Evolutionary conservation across 2,113 vertebrate genomes (phyloP).

Genomic region (Semicossyphus pulcher): DNA sequence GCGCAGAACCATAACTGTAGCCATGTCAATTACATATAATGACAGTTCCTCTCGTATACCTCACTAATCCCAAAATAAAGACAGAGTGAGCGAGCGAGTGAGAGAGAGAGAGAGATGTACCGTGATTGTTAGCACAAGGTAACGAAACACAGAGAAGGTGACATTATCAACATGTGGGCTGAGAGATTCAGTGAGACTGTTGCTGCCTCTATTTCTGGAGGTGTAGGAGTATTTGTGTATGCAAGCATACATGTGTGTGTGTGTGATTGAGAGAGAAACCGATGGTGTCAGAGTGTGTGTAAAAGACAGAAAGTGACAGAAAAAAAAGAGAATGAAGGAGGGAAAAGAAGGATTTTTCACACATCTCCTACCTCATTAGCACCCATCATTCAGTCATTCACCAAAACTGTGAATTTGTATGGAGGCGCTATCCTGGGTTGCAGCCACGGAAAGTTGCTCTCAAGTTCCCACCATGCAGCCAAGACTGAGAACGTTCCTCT

Average conservation of each 20-base stretch:
- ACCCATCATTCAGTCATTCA: slow-evolving; percentile 55
- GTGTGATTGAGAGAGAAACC: slow-evolving; percentile 32
- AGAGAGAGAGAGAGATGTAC: slow-evolving; percentile 41
- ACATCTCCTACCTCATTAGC: slow-evolving; percentile 65
- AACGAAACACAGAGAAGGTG: slow-evolving; percentile 82
- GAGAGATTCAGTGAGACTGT: slow-evolving; percentile 68
- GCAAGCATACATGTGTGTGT: slow-evolving; percentile 5
- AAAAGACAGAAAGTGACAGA: slow-evolving; percentile 31
- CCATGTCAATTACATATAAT: slow-evolving; percentile 66
- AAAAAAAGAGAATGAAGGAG: slow-evolving; percentile 10
- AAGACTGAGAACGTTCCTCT: not conserved
- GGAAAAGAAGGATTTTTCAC: slow-evolving; percentile 36
- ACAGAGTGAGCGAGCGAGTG: not conserved
- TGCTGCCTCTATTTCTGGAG: slow-evolving; percentile 78
- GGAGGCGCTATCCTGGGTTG: slow-evolving; percentile 42
- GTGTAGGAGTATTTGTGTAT: slow-evolving; percentile 70
- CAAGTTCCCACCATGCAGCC: slow-evolving; percentile 4
- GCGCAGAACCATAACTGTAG: slow-evolving; percentile 38
- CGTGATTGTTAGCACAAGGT: slow-evolving; percentile 73
- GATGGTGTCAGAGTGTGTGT: slow-evolving; percentile 34
- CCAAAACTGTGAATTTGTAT: slow-evolving; percentile 55
- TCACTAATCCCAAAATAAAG: slow-evolving; percentile 71
- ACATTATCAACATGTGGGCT: slow-evolving; percentile 80
- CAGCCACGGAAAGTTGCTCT: slow-evolving; percentile 34
- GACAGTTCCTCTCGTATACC: slow-evolving; percentile 56